Evolutionary conservation across 1,140 invertebrate species (phyloP).

Genomic region (Kradibia gibbosae): DNA sequence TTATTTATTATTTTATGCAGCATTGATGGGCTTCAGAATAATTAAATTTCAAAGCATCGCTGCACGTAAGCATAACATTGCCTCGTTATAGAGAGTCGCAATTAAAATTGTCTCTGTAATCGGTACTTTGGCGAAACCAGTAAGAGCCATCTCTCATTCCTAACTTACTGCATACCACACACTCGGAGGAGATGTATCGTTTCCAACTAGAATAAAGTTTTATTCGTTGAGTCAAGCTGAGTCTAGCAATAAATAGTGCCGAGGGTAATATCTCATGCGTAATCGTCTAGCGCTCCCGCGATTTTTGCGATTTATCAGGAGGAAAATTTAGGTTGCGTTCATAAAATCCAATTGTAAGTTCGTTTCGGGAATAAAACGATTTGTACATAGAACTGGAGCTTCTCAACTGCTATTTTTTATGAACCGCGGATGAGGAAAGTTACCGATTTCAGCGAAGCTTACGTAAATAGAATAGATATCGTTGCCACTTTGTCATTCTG

Average conservation of each 20-base stretch:
- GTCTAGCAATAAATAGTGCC: background rate
- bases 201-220: background rate
- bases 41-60: background rate
- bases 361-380: background rate
- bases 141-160: background rate
- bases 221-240: background rate
- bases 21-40: background rate
- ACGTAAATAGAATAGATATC: too few species aligned
- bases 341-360: background rate
- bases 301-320: slow-evolving; percentile 15
- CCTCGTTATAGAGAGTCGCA: background rate
- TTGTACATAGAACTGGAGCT: background rate
- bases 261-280: background rate
- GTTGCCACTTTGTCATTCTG: background rate
- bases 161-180: background rate
- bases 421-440: background rate
- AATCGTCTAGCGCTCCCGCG: background rate
- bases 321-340: slow-evolving; percentile 15
- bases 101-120: background rate
- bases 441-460: background rate
- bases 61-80: background rate
- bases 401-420: background rate
- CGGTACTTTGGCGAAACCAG: background rate
- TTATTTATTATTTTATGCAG: too few species aligned
- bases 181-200: background rate